These are phyloP conservation scores for Eolophus roseicapilla DNA, from an alignment of 2,113 vertebrate genomes.

Conservation along the genomic window DNA sequence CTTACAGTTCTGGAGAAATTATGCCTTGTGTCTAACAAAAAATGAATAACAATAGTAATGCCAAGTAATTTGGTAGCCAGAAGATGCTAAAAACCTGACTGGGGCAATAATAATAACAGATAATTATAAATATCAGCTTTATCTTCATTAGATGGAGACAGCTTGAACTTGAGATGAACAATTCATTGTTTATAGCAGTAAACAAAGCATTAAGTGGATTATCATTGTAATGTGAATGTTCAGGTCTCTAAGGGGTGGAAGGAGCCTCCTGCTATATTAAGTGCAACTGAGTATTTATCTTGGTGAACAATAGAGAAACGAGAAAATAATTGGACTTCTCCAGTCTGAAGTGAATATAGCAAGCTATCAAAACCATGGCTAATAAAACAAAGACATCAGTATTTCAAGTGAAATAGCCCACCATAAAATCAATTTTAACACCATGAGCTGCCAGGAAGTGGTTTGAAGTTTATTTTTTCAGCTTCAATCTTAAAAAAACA, in stretches of 20 bases:
- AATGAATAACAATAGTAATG: not conserved
- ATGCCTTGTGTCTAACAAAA: constrained; percentile 22
- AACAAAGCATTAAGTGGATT: constrained; percentile 8
- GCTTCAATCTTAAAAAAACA: constrained; percentile 27
- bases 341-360: not conserved
- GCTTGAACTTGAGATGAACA: not conserved
- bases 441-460: constrained; percentile 41
- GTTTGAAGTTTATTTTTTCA: not conserved
- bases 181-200: not conserved
- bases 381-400: constrained; percentile 53
- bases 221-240: not conserved
- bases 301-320: not conserved
- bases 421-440: constrained; percentile 66
- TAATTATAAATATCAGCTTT: not conserved
- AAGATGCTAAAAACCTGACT: constrained; percentile 27
- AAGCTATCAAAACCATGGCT: constrained; percentile 4
- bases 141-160: constrained; percentile 25
- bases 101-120: not conserved
- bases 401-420: constrained; percentile 33
- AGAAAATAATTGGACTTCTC: not conserved
- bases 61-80: constrained; percentile 32
- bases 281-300: not conserved
- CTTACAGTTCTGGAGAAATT: constrained; percentile 33
- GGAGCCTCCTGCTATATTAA: not conserved
- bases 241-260: not conserved